A percentile compares a stretch with the other conserved stretches of the same genome.
Evolutionary conservation across 2,113 vertebrate species (phyloP).

Genomic region (Barnardius zonarius): DNA sequence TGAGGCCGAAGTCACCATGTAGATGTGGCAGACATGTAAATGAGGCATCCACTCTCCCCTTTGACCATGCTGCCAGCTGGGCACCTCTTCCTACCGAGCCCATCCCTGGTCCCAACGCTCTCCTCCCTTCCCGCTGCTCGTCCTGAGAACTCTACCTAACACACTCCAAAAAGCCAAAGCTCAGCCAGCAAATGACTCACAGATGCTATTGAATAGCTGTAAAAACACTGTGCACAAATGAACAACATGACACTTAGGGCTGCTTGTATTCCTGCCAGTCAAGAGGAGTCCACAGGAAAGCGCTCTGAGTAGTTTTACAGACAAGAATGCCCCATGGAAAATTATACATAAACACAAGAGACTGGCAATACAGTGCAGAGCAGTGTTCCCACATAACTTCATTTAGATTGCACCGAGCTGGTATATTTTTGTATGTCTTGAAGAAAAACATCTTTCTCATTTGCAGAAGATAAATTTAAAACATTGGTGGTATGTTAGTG

Average conservation of each 20-base stretch:
- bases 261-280: conserved; percentile 75
- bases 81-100: not conserved
- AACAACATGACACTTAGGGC: conserved; percentile 72
- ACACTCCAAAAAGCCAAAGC: not conserved
- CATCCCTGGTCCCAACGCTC: not conserved
- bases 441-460: conserved; percentile 73
- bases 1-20: not conserved
- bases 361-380: conserved; percentile 52
- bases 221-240: conserved; percentile 65
- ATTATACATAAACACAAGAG: conserved; percentile 52
- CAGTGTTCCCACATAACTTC: conserved; percentile 57
- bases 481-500: conserved; percentile 48
- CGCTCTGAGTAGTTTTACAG: conserved; percentile 65
- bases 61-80: not conserved
- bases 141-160: not conserved
- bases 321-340: conserved; percentile 66
- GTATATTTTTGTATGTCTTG: conserved; percentile 65
- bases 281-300: conserved; percentile 67
- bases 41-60: not conserved
- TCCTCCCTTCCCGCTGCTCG: not conserved
- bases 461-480: conserved; percentile 75
- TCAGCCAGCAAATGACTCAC: conserved; percentile 67
- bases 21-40: not conserved
- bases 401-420: conserved; percentile 51
- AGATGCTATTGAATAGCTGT: conserved; percentile 73